Evolutionary conservation across 2,797 vertebrate genomes (phyloP), one percentile per base, ranked within the genome.

Genomic region (Phrynocephalus vlangalii): DNA sequence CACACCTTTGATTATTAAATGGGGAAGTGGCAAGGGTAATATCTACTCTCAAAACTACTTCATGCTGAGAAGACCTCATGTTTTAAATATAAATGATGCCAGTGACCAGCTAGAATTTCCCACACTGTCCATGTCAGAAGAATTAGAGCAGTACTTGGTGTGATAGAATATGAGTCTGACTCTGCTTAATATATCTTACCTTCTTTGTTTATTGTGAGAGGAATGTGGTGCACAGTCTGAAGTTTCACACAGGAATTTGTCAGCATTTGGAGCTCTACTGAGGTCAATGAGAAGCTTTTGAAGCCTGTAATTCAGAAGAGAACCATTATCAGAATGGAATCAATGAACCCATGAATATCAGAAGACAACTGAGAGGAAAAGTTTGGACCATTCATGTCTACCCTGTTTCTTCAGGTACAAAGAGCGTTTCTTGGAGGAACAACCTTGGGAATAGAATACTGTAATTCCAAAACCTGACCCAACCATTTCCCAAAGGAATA

Each of bases 171-270:
- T 15, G 9, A 68, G 44, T 20, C 5, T 24, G 44, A 6, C 4
- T n/a, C 22, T 26, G 24, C 38, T 2, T 0, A n/a, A 22, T 2
- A 33, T 6, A 18, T 67, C 96, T 92, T 89, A 99, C 98, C 98
- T 97, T 99, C 99, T 93, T 98, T 99, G 91, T 97, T 98, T 94
- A 98, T 97, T 79, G 98, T 99, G 92, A 99, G 97, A 13, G 98
- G 98, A 82, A 99, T 98, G 38, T 96, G 97, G 94, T 99, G 98
- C 68, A 99, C 98, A 0, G 98, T 99, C 95, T 99, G 98, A 16
- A 99, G 98, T 91, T 99, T 99, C 91, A 99, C 98, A 72, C 98
- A 99, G 0, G 98, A 99, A 93, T 98, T 99, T 50, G 98, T 99
- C 95, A 99, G 96, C 98, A 99, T 99, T 94, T 99, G 98, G 92